Evolutionary conservation across 2,797 vertebrate species (phyloP).

Genomic region (Cossypha niveicapilla): DNA sequence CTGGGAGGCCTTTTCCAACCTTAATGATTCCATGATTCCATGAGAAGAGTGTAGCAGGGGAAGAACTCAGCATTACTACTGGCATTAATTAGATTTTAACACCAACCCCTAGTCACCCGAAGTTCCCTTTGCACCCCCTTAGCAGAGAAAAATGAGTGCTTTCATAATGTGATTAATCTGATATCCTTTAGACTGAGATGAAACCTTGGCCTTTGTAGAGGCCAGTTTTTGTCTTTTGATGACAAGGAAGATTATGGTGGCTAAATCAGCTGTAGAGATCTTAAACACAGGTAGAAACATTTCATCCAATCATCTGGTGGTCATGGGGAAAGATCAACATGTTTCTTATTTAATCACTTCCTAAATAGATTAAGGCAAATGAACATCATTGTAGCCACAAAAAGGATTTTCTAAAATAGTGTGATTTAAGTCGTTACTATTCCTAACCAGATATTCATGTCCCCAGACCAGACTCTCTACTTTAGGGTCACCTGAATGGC

Average conservation of each 20-base stretch:
- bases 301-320: neutral
- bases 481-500: neutral
- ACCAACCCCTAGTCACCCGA: neutral
- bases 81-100: neutral
- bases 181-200: neutral
- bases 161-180: neutral
- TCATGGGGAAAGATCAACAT: neutral
- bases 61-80: neutral
- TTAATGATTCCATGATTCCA: neutral
- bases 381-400: neutral
- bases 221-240: neutral
- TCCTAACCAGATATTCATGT: neutral
- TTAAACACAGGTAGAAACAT: neutral
- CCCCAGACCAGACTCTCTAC: neutral
- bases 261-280: neutral
- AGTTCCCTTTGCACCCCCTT: neutral
- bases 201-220: neutral
- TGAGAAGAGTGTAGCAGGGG: neutral
- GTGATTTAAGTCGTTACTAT: neutral
- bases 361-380: neutral
- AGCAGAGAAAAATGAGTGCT: neutral
- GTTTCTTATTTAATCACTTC: neutral
- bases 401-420: neutral
- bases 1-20: neutral
- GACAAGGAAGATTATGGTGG: neutral